A percentile compares a stretch with the other conserved stretches of the same genome.
These are phyloP conservation scores for Apamea sordens DNA, from an alignment of 2,888 invertebrate species.

Conservation along the genomic window DNA sequence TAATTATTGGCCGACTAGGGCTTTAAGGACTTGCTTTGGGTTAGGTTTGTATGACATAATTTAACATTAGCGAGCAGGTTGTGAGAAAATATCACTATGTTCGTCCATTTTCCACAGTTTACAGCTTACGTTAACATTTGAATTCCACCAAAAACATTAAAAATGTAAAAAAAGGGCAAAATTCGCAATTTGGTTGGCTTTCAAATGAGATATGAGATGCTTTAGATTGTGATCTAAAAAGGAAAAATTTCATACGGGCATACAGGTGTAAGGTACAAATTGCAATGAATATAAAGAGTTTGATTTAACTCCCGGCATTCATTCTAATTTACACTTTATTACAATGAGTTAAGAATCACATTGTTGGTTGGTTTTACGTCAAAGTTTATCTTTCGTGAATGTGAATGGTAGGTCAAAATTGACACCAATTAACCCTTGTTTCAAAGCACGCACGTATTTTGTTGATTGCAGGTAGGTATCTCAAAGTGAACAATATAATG, in stretches of 20 bases:
- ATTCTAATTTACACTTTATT: background rate
- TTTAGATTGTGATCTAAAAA: background rate
- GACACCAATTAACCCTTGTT: slow-evolving; percentile 42
- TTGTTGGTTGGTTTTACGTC: background rate
- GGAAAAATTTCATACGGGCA: background rate
- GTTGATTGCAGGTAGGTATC: slow-evolving; percentile 18
- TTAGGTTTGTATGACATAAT: background rate
- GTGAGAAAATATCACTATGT: slow-evolving; percentile 23
- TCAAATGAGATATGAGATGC: background rate
- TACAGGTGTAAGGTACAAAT: background rate
- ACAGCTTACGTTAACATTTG: slow-evolving; percentile 42
- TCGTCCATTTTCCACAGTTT: slow-evolving; percentile 7
- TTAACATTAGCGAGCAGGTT: background rate
- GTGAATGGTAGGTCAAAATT: slow-evolving; percentile 6
- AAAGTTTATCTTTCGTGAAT: background rate
- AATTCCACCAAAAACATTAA: background rate
- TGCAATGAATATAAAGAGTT: background rate
- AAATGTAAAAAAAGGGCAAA: too few species aligned
- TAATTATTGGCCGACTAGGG: background rate
- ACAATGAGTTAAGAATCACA: background rate
- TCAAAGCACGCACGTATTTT: slow-evolving; percentile 38
- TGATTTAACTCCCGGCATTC: background rate
- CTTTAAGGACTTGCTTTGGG: background rate
- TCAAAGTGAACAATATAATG: slow-evolving; percentile 30
- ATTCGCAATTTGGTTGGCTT: background rate